phyloP scores from a whole-genome alignment of 2,113 vertebrate genomes.

The Leptodactylus fuscus region DNA sequence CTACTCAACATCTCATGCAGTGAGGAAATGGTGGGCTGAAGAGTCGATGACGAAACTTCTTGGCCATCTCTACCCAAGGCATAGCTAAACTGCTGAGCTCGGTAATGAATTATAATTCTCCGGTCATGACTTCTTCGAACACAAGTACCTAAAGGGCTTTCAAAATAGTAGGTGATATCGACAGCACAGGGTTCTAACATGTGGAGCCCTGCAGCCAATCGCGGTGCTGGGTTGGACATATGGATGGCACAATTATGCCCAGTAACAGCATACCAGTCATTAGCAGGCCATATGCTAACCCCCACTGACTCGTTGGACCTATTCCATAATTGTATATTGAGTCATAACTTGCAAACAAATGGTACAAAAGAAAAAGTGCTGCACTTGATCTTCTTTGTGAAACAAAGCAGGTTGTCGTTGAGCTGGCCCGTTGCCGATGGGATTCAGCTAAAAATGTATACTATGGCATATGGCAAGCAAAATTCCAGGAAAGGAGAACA shows the following conservation, averaged over 20 bases:
- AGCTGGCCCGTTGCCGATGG: not conserved
- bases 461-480: not conserved
- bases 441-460: not conserved
- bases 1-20: not conserved
- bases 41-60: not conserved
- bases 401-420: not conserved
- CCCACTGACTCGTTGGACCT: conserved; percentile 26
- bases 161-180: conserved; percentile 29
- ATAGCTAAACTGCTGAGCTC: not conserved
- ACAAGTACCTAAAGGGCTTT: conserved; percentile 7
- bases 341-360: conserved; percentile 22
- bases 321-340: conserved; percentile 1
- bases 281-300: conserved; percentile 52
- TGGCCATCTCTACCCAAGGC: not conserved
- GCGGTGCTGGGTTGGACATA: conserved; percentile 36
- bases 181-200: conserved; percentile 25
- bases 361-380: not conserved
- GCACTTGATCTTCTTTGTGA: not conserved
- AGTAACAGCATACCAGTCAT: not conserved
- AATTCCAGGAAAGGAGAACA: not conserved
- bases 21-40: conserved; percentile 13
- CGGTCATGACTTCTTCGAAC: conserved; percentile 13
- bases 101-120: conserved; percentile 14
- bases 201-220: conserved; percentile 52
- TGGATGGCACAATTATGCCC: conserved; percentile 45